Base-by-base conservation (phyloP, 1,140 invertebrate genomes). In the Zaprionus camerounensis region DNA sequence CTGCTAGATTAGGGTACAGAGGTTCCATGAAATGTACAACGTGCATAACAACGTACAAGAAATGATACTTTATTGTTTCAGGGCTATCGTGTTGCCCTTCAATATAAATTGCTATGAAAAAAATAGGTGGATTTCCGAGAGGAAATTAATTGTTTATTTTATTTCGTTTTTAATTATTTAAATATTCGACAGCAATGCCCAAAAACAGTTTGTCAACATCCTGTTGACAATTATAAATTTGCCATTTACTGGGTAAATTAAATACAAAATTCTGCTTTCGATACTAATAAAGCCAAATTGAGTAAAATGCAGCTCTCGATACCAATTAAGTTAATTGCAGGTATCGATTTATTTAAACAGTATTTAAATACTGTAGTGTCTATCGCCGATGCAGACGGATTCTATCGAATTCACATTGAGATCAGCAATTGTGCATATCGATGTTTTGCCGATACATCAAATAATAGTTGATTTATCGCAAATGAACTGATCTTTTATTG, bases 61-160 rank as follows among this genome's bases (percentile, higher is more conserved):
- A 49, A 51, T 41, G 12, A 66, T 36, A 46, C 57, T 69, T 62
- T 62, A 74, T 61, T 56, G 49, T 57, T 61, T 28, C 15, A 69
- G 31, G 26, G 57, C 36, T 62, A 74, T 74, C 57, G 22, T 41
- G 46, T 74, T 69, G 49, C 66, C 65, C 44, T 22, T 56, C 53
- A 41, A 55, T 38, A 31, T 36, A 68, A 61, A 73, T 61, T 67
- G 34, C 13, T 2, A 2, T n/a, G 11, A 13, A 55, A 51, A 46
- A 51, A 51, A 22, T 11, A n/a, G 20, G 20, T 13, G 2, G 5
- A 20, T 20, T 51, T 24, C 12, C 12, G 20, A 13, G 1, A 24
- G 20, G 20, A 51, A 51, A 51, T 13, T 17, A 58, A 59, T 59
- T 36, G 17, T 38, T 59, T 59, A 13, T 17, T 28, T 57, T 57